Conservation (phyloP, 2,113 vertebrate genomes). For the Pimephales promelas region DNA sequence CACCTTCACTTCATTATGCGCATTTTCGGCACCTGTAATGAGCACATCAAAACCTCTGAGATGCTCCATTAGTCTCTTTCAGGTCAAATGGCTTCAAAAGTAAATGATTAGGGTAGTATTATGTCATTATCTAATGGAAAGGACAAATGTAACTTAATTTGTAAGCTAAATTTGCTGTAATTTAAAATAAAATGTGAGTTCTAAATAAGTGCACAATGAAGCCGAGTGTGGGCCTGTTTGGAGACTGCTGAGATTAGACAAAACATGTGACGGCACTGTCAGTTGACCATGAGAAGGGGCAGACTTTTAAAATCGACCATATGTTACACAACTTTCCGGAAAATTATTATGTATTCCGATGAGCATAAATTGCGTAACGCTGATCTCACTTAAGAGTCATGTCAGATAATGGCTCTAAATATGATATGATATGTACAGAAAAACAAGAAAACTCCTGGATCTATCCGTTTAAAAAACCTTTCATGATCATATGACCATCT, state of each 20-base stretch:
- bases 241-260: slow-evolving; percentile 22
- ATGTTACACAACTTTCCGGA: no score
- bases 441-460: not conserved
- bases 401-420: not conserved
- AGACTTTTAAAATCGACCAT: not conserved
- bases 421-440: no score
- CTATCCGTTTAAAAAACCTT: not conserved
- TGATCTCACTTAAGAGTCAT: not conserved
- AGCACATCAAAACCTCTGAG: slow-evolving; percentile 17
- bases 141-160: slow-evolving; percentile 8
- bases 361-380: not conserved
- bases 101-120: not conserved
- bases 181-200: slow-evolving; percentile 28
- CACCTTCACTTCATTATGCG: slow-evolving; percentile 17
- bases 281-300: slow-evolving; percentile 8
- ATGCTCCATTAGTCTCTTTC: not conserved
- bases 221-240: slow-evolving; percentile 4
- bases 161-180: slow-evolving; percentile 6
- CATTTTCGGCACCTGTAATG: slow-evolving; percentile 6
- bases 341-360: not conserved
- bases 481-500: slow-evolving; percentile 21
- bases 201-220: slow-evolving; percentile 11
- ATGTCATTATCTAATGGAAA: slow-evolving; percentile 10
- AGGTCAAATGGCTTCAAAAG: not conserved
- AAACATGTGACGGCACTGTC: slow-evolving; percentile 35